Percentiles rank a stretch among this genome's conserved stretches.
Conservation (phyloP, 1,140 invertebrate species). For the Sinonovacula constricta region DNA sequence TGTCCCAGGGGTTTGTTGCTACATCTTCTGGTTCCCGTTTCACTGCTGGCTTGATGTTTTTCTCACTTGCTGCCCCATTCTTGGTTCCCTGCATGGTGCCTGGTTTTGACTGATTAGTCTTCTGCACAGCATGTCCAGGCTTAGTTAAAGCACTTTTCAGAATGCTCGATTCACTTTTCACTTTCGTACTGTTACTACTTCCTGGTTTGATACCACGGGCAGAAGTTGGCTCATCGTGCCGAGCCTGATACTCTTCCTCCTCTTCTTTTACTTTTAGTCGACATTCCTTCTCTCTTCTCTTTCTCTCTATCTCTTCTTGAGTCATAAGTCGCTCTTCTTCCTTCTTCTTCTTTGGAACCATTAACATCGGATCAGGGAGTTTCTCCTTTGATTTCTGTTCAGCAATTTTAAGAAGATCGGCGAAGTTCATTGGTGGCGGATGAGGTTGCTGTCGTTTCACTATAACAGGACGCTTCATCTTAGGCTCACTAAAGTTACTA, state of each 20-base stretch:
- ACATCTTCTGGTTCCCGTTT: neutral
- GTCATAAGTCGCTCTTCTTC: conserved; percentile 38
- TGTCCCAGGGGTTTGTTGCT: conserved; percentile 33
- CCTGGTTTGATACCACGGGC: neutral
- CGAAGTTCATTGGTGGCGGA: conserved; percentile 35
- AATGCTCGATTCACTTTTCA: conserved; percentile 44
- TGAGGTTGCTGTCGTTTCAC: conserved; percentile 5
- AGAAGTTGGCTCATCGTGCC: no score
- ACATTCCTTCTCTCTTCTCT: conserved; percentile 28
- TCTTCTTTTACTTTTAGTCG: conserved; percentile 17
- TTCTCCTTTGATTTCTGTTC: conserved; percentile 34
- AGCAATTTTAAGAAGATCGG: conserved; percentile 42
- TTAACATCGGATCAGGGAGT: conserved; percentile 16
- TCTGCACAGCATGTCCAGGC: neutral
- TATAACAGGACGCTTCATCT: conserved; percentile 16
- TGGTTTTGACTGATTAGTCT: conserved; percentile 1
- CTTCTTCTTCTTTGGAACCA: conserved; percentile 18
- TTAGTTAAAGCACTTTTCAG: conserved; percentile 36
- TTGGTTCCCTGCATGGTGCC: conserved; percentile 11
- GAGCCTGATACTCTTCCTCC: conserved; percentile 1
- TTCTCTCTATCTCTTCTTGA: conserved; percentile 43
- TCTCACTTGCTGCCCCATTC: conserved; percentile 6
- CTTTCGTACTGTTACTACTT: neutral
- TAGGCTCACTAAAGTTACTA: conserved; percentile 17
- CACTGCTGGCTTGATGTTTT: neutral